These are phyloP conservation scores for Coecobrya sp. DNA, from an alignment of 2,888 invertebrate genomes.

Conservation along the genomic window DNA sequence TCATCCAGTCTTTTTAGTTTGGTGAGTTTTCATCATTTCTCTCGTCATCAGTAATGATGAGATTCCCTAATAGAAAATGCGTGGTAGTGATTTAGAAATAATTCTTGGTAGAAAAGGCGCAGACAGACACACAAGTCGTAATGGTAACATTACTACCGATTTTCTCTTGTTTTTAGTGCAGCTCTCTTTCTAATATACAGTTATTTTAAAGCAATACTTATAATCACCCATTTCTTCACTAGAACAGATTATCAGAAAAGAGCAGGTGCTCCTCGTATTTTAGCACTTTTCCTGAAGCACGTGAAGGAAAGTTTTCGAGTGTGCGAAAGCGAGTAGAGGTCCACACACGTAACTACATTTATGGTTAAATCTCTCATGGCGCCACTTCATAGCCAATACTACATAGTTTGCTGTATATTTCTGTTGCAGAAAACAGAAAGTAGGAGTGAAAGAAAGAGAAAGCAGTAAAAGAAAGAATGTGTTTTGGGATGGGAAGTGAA, in stretches of 20 bases:
- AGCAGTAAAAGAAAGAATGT: slow-evolving; percentile 19
- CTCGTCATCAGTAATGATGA: slow-evolving; percentile 5
- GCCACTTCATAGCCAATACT: neutral
- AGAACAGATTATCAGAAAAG: slow-evolving; percentile 1
- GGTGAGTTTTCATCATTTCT: slow-evolving; percentile 43
- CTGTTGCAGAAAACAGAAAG: neutral
- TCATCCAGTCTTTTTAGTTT: slow-evolving; percentile 51
- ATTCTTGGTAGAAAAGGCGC: neutral
- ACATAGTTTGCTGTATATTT: slow-evolving; percentile 13
- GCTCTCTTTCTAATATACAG: neutral
- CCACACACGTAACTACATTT: neutral
- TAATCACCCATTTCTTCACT: neutral
- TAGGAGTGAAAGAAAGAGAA: slow-evolving; percentile 21
- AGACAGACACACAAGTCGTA: neutral
- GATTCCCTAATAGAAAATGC: neutral
- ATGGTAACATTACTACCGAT: neutral
- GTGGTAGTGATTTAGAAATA: slow-evolving; percentile 37
- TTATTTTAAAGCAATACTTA: neutral
- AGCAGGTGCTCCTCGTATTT: slow-evolving; percentile 52
- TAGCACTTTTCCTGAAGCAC: slow-evolving; percentile 30
- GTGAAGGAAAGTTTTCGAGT: slow-evolving; percentile 40
- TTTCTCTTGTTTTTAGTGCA: neutral
- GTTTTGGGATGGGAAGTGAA: slow-evolving; percentile 74
- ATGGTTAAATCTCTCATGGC: slow-evolving; percentile 43
- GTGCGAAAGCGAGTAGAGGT: slow-evolving; percentile 17